Evolutionary conservation across 2,113 vertebrate species (phyloP), one percentile per base, ranked within the genome.

Genomic region (Gnathonemus longibarbis): DNA sequence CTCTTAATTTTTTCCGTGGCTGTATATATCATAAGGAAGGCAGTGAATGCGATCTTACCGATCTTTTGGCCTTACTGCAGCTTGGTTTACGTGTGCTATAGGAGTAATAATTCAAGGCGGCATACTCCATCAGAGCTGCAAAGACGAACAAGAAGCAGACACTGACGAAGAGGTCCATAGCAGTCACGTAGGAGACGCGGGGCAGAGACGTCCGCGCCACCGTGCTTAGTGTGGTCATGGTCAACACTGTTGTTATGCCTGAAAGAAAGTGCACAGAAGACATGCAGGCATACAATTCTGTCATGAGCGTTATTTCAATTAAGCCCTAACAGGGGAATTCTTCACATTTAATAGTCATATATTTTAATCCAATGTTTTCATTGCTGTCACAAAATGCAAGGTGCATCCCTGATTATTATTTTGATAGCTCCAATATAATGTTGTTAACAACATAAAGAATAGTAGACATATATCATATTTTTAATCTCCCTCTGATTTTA

Each of bases 61-160:
- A 94, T 92, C 96, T 95, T 92, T 96, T 97, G 24, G 95, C 96
- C 92, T 97, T 96, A 27, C 94, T 92, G 93, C 95, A 95, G 66
- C 93, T 83, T 11, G 96, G 96, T 91, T 95, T 97, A 24, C 93
- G 94, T 84, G 95, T 93, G 3, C 97, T 97, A 80, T 94, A 90
- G 0, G 98, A 98, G 90, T 98, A 99, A 92, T 98, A 99, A 94
- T 99, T 99, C 90, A 99, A 96, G 0, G 97, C 96, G 42, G 98
- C 98, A 0, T 99, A 99, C 94, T 99, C 98, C 98, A 99, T 99
- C 91, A 99, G 93, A 52, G 98, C 98, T 15, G 98, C 98, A 35
- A 99, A 99, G 92, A 99, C 98, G 87, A 99, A 99, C 4, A 99
- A 93, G 96, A 99, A 99, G 94, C 98, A 99, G 88, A 99, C 98